A percentile compares a stretch with the other conserved stretches of the same genome.
phyloP scores from a whole-genome alignment of 2,888 invertebrate species.

The Drosophila silvestris region DNA sequence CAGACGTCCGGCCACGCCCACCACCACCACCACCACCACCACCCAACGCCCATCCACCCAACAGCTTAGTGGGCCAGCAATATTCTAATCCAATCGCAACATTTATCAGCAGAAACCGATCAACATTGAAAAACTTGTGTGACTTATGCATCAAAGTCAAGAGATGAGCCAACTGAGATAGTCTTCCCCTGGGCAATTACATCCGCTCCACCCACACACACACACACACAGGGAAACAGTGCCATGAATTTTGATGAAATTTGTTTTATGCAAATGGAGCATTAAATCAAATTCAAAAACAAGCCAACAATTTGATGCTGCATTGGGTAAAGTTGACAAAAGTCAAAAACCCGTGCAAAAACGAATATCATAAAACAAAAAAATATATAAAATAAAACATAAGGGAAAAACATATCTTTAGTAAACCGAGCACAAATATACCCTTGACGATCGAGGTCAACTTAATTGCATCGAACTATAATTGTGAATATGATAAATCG shows the following conservation, averaged over 20 bases:
- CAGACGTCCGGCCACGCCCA: conserved; percentile 67
- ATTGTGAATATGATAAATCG: background rate
- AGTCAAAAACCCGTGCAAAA: conserved; percentile 49
- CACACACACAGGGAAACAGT: conserved; percentile 13
- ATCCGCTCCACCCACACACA: conserved; percentile 15
- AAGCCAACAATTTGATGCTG: conserved; percentile 73
- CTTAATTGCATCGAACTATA: background rate
- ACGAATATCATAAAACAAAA: conserved; percentile 42
- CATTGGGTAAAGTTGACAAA: conserved; percentile 75
- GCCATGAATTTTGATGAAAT: conserved; percentile 66
- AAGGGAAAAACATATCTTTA: background rate
- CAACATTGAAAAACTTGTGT: conserved; percentile 71
- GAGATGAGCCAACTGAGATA: conserved; percentile 63
- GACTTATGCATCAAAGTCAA: conserved; percentile 81
- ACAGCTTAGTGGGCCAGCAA: conserved; percentile 60
- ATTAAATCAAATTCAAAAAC: conserved; percentile 73
- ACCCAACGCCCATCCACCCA: conserved; percentile 47
- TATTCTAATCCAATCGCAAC: conserved; percentile 78
- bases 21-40: too few relatives aligned
- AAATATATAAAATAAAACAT: conserved; percentile 16
- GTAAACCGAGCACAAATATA: background rate
- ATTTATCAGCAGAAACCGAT: conserved; percentile 77
- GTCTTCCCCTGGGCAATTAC: conserved; percentile 51
- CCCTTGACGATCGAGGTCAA: background rate
- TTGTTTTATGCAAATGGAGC: conserved; percentile 73